A percentile compares a stretch with the other conserved stretches of the same genome.
Evolutionary conservation across 2,113 vertebrate genomes (phyloP).

Genomic region (Actinemys pallida): DNA sequence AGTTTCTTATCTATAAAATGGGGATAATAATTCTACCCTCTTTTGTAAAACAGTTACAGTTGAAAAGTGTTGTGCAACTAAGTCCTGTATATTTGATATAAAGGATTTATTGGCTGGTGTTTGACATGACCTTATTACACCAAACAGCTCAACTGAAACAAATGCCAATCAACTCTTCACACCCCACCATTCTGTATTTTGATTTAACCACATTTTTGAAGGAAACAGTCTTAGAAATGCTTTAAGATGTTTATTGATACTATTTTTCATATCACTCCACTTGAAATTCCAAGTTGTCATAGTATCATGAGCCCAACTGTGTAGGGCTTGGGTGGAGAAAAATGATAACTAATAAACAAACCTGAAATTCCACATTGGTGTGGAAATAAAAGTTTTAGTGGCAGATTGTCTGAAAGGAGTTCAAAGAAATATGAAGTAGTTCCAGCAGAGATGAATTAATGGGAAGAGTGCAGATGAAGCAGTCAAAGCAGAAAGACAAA

Average conservation of each 20-base stretch:
- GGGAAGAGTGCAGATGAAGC: background rate
- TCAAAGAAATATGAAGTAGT: slow-evolving; percentile 13
- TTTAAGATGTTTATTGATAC: background rate
- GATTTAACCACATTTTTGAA: background rate
- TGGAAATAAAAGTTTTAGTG: slow-evolving; percentile 52
- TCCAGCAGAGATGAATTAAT: background rate
- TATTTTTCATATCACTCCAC: background rate
- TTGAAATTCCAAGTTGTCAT: background rate
- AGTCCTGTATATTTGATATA: background rate
- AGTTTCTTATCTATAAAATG: background rate
- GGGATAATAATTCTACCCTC: background rate
- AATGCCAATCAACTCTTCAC: background rate
- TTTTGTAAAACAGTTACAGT: too few relatives aligned
- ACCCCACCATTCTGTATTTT: fast-evolving
- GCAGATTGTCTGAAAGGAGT: slow-evolving; percentile 21
- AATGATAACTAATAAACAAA: slow-evolving; percentile 47
- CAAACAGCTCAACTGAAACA: background rate
- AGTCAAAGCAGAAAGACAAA: background rate
- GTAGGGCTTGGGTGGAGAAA: background rate
- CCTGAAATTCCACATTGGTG: slow-evolving; percentile 21
- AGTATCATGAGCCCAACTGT: background rate
- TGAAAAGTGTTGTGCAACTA: background rate
- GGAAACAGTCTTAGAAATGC: background rate
- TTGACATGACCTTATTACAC: background rate
- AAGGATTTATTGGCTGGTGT: too few relatives aligned